These are phyloP conservation scores for Platerodrilus igneus DNA, from an alignment of 2,888 invertebrate species.

Conservation along the genomic window DNA sequence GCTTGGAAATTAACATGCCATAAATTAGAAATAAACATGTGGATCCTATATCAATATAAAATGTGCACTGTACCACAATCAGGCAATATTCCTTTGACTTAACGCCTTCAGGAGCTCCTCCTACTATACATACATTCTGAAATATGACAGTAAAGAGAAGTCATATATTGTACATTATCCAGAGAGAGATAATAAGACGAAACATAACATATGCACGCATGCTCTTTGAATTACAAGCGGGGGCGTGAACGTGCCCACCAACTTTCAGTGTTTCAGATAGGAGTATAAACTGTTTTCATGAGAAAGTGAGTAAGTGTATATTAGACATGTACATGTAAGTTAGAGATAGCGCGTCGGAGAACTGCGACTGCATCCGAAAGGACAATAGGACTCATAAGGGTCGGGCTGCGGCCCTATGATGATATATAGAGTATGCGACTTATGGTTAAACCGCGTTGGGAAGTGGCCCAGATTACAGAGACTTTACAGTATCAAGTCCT, in stretches of 20 bases:
- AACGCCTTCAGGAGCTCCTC: constrained; percentile 44
- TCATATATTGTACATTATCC: constrained; percentile 19
- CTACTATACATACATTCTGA: constrained; percentile 40
- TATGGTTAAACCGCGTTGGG: constrained; percentile 71
- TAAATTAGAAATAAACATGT: constrained; percentile 26
- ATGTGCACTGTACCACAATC: constrained; percentile 32
- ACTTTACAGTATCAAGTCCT: constrained; percentile 50
- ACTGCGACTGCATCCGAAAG: constrained; percentile 40
- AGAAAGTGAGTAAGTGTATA: constrained; percentile 17
- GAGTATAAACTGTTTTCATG: constrained; percentile 23
- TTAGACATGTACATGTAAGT: constrained; percentile 15
- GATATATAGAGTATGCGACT: constrained; percentile 72
- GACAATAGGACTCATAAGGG: constrained; percentile 41
- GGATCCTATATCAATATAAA: constrained; percentile 45
- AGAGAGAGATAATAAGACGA: constrained; percentile 32
- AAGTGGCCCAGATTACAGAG: constrained; percentile 70
- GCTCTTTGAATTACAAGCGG: constrained; percentile 39
- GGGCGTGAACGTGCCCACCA: constrained; percentile 37
- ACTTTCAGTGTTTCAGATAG: constrained; percentile 36
- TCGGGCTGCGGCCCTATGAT: constrained; percentile 50
- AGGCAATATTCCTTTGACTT: constrained; percentile 49
- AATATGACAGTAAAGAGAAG: constrained; percentile 25
- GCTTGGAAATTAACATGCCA: constrained; percentile 22
- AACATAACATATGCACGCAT: constrained; percentile 41
- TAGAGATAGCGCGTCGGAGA: constrained; percentile 32